A percentile compares a stretch with the other conserved stretches of the same genome.
phyloP scores from a whole-genome alignment of 2,797 vertebrate genomes.

The Syndactyla subalaris region DNA sequence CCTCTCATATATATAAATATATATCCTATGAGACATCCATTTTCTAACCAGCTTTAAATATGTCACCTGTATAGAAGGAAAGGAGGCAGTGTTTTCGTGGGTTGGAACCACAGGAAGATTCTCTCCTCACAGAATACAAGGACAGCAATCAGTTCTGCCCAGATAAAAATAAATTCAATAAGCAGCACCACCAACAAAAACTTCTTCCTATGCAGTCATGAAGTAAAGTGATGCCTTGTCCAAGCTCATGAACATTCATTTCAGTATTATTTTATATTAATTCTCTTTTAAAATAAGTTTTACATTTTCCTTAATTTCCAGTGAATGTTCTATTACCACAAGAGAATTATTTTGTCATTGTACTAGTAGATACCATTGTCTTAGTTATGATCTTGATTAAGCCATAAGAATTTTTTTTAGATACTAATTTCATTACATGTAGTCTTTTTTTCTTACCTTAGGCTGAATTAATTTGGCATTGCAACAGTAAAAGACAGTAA shows the following conservation, averaged over 20 bases:
- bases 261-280: neutral
- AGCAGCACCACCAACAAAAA: neutral
- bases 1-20: neutral
- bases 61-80: neutral
- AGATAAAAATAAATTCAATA: neutral
- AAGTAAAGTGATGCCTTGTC: neutral
- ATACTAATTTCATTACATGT: neutral
- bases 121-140: neutral
- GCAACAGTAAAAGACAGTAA: neutral
- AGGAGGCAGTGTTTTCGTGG: neutral
- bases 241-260: neutral
- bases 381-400: neutral
- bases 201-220: neutral
- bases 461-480: neutral
- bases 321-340: neutral
- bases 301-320: neutral
- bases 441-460: neutral
- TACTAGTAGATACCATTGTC: neutral
- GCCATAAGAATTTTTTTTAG: neutral
- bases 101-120: neutral
- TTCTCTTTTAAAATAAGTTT: neutral
- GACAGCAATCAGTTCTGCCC: neutral
- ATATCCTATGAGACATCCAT: neutral
- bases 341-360: neutral
- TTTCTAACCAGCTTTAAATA: neutral